Conservation (phyloP, 2,888 invertebrate genomes). For the Aleiodes alternator region DNA sequence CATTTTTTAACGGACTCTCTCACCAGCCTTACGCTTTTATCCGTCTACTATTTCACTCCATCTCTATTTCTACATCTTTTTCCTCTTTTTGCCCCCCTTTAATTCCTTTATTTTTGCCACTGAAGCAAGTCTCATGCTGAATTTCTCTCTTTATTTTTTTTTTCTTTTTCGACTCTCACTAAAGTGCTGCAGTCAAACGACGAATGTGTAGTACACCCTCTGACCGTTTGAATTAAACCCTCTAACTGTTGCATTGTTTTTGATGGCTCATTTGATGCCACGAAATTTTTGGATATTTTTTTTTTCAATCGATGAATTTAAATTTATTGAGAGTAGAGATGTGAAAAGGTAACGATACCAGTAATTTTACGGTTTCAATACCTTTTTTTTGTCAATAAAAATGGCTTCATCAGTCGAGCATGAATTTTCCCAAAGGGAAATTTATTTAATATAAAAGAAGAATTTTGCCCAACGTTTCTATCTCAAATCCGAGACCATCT, state of each 20-base stretch:
- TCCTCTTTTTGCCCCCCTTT: conserved; percentile 21
- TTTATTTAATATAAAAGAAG: no score
- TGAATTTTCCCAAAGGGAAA: no score
- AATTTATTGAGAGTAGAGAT: no score
- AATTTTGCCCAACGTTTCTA: no score
- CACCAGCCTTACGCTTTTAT: conserved; percentile 15
- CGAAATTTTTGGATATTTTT: conserved; percentile 68
- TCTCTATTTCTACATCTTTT: conserved; percentile 45
- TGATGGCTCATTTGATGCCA: conserved; percentile 70
- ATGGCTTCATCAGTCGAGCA: no score
- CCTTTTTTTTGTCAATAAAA: no score
- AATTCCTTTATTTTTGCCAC: conserved; percentile 20
- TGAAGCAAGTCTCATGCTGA: conserved; percentile 28
- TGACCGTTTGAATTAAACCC: conserved; percentile 69
- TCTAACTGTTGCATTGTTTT: conserved; percentile 67
- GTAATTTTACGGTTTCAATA: no score
- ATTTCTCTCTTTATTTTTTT: conserved; percentile 33
- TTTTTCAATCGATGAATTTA: conserved; percentile 38
- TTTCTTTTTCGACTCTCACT: conserved; percentile 5
- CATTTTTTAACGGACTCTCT: conserved; percentile 16
- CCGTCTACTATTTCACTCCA: conserved; percentile 5
- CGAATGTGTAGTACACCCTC: conserved; percentile 54
- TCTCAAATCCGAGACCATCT: no score
- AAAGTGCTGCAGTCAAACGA: conserved; percentile 56
- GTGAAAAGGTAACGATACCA: no score